Percentiles rank a stretch among this genome's conserved stretches.
These are phyloP conservation scores for Psittacula echo DNA, from an alignment of 2,797 vertebrate genomes.

Conservation along the genomic window DNA sequence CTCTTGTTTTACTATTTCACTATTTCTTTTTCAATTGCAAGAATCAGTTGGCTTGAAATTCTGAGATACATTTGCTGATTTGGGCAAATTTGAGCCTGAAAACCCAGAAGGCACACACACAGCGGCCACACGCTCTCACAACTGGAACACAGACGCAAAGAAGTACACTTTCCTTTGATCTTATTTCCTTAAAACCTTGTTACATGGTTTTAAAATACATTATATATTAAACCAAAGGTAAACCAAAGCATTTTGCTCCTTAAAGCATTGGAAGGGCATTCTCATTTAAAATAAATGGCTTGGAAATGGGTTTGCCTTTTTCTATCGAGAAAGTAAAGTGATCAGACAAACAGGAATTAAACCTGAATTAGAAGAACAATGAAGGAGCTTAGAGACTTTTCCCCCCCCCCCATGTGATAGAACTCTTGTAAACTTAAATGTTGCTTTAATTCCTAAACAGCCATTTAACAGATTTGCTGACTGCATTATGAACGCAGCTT, in stretches of 20 bases:
- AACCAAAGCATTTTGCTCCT: neutral
- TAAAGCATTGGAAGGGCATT: neutral
- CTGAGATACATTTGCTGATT: neutral
- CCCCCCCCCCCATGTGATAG: fast-evolving
- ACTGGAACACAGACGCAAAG: neutral
- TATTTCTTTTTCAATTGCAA: neutral
- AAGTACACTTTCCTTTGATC: neutral
- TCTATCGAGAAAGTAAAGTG: neutral
- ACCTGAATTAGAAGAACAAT: neutral
- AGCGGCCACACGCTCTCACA: neutral
- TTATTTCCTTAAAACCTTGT: neutral
- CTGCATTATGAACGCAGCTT: neutral
- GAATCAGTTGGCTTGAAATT: neutral
- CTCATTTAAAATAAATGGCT: neutral
- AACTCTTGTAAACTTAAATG: neutral
- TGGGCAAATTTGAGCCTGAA: neutral
- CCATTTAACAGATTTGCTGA: neutral
- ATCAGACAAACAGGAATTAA: neutral
- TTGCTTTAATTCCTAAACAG: neutral
- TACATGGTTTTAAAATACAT: neutral
- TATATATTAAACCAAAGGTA: neutral
- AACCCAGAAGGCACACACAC: neutral
- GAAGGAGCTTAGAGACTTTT: neutral
- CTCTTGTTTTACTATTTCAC: neutral
- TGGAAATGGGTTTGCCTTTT: neutral